Percentiles rank a stretch among this genome's conserved stretches.
Evolutionary conservation across 2,113 vertebrate genomes (phyloP).

Genomic region (Epinephelus moara): DNA sequence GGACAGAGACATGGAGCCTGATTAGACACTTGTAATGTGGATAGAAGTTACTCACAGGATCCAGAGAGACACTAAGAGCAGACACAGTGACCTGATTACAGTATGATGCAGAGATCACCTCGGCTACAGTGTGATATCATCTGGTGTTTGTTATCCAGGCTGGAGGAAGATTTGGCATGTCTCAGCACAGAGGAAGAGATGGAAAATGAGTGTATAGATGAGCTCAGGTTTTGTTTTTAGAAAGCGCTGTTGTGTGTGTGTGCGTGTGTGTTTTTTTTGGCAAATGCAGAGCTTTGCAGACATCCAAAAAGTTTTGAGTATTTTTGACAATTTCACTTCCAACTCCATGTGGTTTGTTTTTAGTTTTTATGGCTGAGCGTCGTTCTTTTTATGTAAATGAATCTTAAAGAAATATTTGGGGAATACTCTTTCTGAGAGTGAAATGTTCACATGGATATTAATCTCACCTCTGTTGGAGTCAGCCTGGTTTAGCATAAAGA

Average conservation of each 20-base stretch:
- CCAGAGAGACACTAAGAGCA: neutral
- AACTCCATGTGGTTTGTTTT: neutral
- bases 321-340: neutral
- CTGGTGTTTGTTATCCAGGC: slow-evolving; percentile 22
- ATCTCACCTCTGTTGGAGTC: neutral
- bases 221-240: slow-evolving; percentile 24
- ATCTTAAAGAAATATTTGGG: neutral
- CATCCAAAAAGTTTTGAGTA: neutral
- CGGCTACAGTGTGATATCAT: slow-evolving; percentile 7
- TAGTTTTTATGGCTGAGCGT: neutral
- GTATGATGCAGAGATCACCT: neutral
- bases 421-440: no score
- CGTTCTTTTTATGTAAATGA: neutral
- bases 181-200: neutral
- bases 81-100: neutral
- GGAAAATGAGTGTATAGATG: slow-evolving; percentile 22
- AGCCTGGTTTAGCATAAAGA: neutral
- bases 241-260: slow-evolving; percentile 5
- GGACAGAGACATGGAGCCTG: neutral
- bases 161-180: slow-evolving; percentile 1
- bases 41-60: neutral
- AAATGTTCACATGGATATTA: no score
- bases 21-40: slow-evolving; percentile 15
- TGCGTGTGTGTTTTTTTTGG: neutral
- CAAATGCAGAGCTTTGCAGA: neutral